Evolutionary conservation across 2,797 vertebrate genomes (phyloP), one percentile per base, ranked within the genome.

Genomic region (Microctenopoma lineatum): DNA sequence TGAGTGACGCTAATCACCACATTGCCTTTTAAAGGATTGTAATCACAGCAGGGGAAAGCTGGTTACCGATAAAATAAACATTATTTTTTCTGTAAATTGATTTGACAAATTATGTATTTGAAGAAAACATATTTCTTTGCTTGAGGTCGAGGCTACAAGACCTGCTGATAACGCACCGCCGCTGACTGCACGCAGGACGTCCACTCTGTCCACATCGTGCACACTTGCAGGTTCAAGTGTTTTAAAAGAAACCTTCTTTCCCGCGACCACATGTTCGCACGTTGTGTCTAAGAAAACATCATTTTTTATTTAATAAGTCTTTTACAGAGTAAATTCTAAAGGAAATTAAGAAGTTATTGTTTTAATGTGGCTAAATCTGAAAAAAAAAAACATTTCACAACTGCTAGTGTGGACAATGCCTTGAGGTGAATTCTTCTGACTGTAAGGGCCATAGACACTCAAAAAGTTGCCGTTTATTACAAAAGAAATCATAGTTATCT

Each of bases 21-120:
- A 96, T 97, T 99, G 98, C 98, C 98, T 99, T 99, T 90, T 83
- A 80, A 87, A 94, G 95, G 94, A 95, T 94, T 87, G 89, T 94
- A 94, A 90, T 89, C 82, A 92, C 87, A 90, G 84, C 79, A 84
- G 76, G 80, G 83, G 79, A 80, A 39, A 79, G 63, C 81, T 74
- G 72, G 78, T 78, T 70, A 74, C 80, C 70, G 84, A 72, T 81
- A 62, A 86, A 69, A 78, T 34, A 72, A 81, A 80, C 66, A 29
- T 84, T 76, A 72, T 75, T 84, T 87, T 85, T 85, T 79, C 76
- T 80, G 59, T 75, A 61, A 75, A 83, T 82, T 61, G 42, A 86
- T 85, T 87, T 81, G 27, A 74, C 56, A 81, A 73, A 72, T 66
- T 16, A 59, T 78, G 59, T 77, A 81, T 87, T 68, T 71, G 61